Conservation (phyloP, 2,797 vertebrate species). For the Monodelphis domestica region DNA sequence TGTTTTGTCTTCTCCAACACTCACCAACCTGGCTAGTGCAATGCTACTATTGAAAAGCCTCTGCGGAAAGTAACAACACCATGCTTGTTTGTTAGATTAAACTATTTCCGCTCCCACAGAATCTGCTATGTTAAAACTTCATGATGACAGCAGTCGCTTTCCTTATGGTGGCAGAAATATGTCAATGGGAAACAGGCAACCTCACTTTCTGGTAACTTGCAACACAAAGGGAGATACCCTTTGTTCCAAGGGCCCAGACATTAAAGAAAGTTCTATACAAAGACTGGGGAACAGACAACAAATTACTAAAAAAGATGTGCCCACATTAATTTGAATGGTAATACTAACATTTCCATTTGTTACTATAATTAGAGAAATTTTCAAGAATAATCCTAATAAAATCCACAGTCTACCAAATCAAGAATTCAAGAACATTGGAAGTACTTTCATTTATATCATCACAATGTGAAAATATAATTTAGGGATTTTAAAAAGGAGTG, state of each 20-base stretch:
- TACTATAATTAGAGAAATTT: slow-evolving; percentile 51
- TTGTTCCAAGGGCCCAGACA: slow-evolving; percentile 62
- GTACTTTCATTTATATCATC: slow-evolving; percentile 30
- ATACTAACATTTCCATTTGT: slow-evolving; percentile 64
- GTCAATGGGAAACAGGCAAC: slow-evolving; percentile 28
- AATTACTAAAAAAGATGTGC: slow-evolving; percentile 61
- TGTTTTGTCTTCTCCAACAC: not conserved
- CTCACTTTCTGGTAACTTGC: slow-evolving; percentile 70
- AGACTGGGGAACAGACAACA: slow-evolving; percentile 30
- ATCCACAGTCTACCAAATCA: slow-evolving; percentile 42
- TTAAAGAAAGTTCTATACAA: slow-evolving; percentile 40
- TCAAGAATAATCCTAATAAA: slow-evolving; percentile 38
- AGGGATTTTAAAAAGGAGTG: slow-evolving; percentile 51
- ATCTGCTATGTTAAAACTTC: slow-evolving; percentile 47
- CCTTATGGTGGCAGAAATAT: slow-evolving; percentile 22
- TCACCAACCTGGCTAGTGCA: not conserved
- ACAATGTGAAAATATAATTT: slow-evolving; percentile 62
- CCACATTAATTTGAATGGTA: slow-evolving; percentile 50
- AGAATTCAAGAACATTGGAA: slow-evolving; percentile 42
- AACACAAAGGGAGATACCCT: slow-evolving; percentile 50
- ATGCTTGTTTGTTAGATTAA: slow-evolving; percentile 31
- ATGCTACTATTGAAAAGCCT: slow-evolving; percentile 41
- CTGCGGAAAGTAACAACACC: slow-evolving; percentile 37
- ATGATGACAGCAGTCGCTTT: slow-evolving; percentile 28
- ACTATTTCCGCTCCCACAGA: slow-evolving; percentile 13